These are phyloP conservation scores for Choloepus hoffmanni DNA, from an alignment of 2,113 vertebrate species.

Conservation along the genomic window DNA sequence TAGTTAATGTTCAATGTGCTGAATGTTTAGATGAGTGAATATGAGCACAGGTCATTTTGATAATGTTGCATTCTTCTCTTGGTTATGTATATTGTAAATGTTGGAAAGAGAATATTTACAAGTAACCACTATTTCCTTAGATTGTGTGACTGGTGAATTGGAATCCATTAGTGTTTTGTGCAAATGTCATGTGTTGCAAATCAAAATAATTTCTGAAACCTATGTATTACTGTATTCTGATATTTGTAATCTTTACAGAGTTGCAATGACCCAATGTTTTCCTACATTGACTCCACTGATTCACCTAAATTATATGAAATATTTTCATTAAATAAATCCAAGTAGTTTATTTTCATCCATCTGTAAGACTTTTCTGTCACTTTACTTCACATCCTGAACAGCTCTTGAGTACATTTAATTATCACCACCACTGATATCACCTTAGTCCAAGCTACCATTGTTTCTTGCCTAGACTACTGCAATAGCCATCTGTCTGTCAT, in stretches of 20 bases:
- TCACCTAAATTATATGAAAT: background rate
- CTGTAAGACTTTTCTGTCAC: background rate
- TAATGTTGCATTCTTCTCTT: constrained; percentile 13
- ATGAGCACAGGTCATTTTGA: background rate
- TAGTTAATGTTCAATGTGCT: constrained; percentile 26
- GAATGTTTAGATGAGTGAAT: background rate
- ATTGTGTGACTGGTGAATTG: background rate
- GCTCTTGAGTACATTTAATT: constrained; percentile 1
- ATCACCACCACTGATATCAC: background rate
- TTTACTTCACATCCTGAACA: background rate
- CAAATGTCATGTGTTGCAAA: constrained; percentile 41
- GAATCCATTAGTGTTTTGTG: constrained; percentile 40
- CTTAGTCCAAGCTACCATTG: background rate
- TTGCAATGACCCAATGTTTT: constrained; percentile 10
- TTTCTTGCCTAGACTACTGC: background rate
- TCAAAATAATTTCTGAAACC: constrained; percentile 52
- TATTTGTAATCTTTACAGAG: constrained; percentile 10
- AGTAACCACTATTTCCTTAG: constrained; percentile 14
- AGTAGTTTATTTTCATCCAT: background rate
- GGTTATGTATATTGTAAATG: background rate
- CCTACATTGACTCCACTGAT: background rate
- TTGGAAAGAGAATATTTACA: constrained; percentile 41
- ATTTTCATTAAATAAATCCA: background rate
- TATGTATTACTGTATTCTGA: constrained; percentile 22
- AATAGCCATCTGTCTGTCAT: background rate